Base-by-base conservation (phyloP, 2,888 invertebrate species). In the Campoplex nolae region DNA sequence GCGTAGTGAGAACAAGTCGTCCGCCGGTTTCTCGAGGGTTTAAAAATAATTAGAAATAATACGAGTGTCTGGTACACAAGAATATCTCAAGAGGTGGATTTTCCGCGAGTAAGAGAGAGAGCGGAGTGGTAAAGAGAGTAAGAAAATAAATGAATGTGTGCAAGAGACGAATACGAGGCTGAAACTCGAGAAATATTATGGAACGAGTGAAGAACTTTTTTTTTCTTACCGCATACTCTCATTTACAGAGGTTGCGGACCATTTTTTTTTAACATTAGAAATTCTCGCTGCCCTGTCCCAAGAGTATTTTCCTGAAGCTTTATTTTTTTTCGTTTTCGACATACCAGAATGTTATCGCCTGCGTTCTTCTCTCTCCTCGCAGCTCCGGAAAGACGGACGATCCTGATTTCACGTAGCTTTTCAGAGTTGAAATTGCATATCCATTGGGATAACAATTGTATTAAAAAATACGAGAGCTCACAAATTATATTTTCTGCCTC, bases 31-130 rank as follows among this genome's bases (percentile, higher is more conserved):
- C 65, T 51, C 28, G 45, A 35, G 45, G 71, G 70, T 56, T 83
- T 62, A 83, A 86, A 83, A 71, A 56, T 78, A 86, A 83, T 86
- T 83, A 80, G 65, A 76, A 86, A 86, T 86, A 86, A 80, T 80
- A 86, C 76, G 74, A 75, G 51, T 70, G 28, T 28, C 79, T 23
- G 38, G n/a, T 68, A 58, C 45, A 68, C 35, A 58, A 56, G 65
- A 79, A 70, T 76, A 62, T 76, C 51, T 71, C 76, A 48, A 71
- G 65, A 32, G 35, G 54, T 51, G 54, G 16, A n/a, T 70, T 80
- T 70, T 51, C 1, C 23, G 23, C 23, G 23, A 23, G 23, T 23
- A 23, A 23, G 18, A 71, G 35, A 32, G 51, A 71, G 56, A 65
- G 54, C 75, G 75, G 71, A 71, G 32, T 9, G 16, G 42, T 16